phyloP scores from a whole-genome alignment of 2,113 vertebrate species.

The Scalopus aquaticus region DNA sequence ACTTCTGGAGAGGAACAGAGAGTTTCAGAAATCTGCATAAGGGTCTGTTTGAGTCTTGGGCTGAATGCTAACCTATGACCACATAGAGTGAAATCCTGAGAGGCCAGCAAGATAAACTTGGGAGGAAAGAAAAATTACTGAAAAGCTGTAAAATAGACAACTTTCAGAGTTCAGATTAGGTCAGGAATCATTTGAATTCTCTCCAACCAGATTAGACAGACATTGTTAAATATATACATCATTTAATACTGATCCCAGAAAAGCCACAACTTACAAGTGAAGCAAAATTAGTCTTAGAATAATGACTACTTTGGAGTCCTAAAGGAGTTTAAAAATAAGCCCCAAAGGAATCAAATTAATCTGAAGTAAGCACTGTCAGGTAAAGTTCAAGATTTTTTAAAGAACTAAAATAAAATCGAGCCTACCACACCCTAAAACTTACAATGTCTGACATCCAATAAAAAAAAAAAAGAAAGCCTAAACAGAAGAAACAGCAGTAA shows the following conservation, averaged over 20 bases:
- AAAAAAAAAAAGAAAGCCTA: background rate
- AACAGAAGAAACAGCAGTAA: background rate
- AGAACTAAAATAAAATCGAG: background rate
- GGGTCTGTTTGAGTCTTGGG: background rate
- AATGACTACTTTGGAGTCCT: background rate
- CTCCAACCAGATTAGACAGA: background rate
- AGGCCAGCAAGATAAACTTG: background rate
- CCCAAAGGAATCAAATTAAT: background rate
- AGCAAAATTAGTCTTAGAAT: background rate
- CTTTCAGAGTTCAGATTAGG: background rate
- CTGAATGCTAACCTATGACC: background rate
- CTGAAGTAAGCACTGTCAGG: background rate
- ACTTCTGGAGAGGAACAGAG: background rate
- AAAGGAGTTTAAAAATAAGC: background rate
- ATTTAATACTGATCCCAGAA: background rate
- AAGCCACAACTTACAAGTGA: background rate
- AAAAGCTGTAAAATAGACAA: background rate
- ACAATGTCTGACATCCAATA: background rate
- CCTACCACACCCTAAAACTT: background rate
- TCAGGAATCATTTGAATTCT: background rate
- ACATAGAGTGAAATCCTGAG: background rate
- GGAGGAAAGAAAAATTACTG: background rate
- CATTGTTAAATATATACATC: background rate
- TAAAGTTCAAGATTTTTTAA: background rate
- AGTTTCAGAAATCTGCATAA: background rate